Percentiles rank a stretch among this genome's conserved stretches.
Conservation (phyloP, 2,888 invertebrate genomes). For the Lottia scabra region DNA sequence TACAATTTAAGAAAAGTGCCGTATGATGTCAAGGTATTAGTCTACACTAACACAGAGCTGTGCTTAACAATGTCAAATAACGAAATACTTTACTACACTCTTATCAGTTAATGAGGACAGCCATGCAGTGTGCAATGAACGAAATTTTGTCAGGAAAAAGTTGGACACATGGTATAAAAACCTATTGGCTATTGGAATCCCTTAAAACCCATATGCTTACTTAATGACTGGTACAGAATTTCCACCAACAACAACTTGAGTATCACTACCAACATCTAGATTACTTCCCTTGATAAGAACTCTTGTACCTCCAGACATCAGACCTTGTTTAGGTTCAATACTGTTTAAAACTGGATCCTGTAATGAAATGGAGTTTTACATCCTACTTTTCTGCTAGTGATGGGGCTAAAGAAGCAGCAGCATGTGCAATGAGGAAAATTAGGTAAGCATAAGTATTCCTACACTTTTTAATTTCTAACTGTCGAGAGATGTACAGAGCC, state of each 20-base stretch:
- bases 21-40: no score
- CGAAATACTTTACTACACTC: no score
- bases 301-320: conserved; percentile 95
- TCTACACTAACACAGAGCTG: no score
- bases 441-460: neutral
- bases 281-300: conserved; percentile 90
- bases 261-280: conserved; percentile 90
- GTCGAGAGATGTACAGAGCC: no score
- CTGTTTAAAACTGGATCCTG: conserved; percentile 77
- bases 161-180: no score
- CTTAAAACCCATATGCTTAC: conserved; percentile 32
- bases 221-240: conserved; percentile 46
- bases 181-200: no score
- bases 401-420: neutral
- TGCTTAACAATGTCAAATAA: no score
- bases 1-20: no score
- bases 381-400: neutral
- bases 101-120: no score
- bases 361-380: neutral
- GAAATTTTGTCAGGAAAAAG: no score
- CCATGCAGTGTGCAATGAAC: no score
- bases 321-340: conserved; percentile 79
- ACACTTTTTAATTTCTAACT: no score
- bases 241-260: conserved; percentile 83
- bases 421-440: neutral